A percentile compares a stretch with the other conserved stretches of the same genome.
Evolutionary conservation across 37 sponge, comb jelly and placozoan genomes (phyloP).

Genomic region (Mnemiopsis leidyi): DNA sequence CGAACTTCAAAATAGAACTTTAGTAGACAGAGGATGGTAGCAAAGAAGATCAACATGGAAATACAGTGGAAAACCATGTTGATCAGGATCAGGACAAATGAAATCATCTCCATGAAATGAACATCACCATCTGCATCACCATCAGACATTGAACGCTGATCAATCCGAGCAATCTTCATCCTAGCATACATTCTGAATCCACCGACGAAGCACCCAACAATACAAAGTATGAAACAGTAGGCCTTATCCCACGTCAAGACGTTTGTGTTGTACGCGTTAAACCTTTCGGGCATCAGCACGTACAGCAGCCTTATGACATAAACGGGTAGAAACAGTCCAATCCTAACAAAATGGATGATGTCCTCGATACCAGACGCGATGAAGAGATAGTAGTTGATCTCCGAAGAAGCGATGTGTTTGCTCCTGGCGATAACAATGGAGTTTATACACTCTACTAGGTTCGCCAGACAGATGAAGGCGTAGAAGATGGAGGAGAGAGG

Average conservation of each 20-base stretch:
- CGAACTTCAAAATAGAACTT: background rate
- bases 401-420: background rate
- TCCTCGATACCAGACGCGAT: constrained; percentile 8
- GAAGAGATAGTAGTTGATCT: constrained; percentile 22
- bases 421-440: background rate
- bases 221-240: background rate
- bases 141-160: background rate
- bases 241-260: background rate
- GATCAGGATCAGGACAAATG: background rate
- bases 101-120: background rate
- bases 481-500: background rate
- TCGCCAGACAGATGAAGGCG: background rate
- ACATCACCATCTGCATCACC: background rate
- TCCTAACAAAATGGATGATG: background rate
- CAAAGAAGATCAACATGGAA: background rate
- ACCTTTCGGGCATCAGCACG: background rate
- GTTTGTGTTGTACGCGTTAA: background rate
- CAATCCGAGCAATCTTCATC: background rate
- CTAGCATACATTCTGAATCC: constrained; percentile 6
- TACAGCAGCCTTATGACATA: background rate
- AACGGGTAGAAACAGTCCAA: background rate
- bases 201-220: background rate
- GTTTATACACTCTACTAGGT: constrained; percentile 37
- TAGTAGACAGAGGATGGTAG: background rate
- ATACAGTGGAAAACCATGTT: background rate